Percentiles rank a stretch among this genome's conserved stretches.
phyloP scores from a whole-genome alignment of 2,797 vertebrate species.

The Hydrolagus colliei region DNA sequence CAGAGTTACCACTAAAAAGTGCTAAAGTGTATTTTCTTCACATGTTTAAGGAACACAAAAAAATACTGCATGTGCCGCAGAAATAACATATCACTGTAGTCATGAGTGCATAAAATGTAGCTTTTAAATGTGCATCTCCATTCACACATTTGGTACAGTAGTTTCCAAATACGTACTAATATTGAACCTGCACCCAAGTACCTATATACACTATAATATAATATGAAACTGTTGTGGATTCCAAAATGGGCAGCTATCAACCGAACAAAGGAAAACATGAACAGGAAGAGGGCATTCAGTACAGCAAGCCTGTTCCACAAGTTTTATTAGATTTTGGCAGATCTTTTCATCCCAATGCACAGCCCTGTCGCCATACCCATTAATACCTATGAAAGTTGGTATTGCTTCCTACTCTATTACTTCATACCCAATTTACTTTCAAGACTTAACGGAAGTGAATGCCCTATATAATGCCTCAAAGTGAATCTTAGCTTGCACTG shows the following conservation, averaged over 20 bases:
- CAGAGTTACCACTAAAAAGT: conserved; percentile 4
- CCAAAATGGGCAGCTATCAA: too few relatives aligned
- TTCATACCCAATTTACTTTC: neutral
- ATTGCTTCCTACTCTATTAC: neutral
- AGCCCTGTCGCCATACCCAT: too few relatives aligned
- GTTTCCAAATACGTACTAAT: neutral
- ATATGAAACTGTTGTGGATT: neutral
- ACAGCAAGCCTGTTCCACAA: too few relatives aligned
- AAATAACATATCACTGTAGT: neutral
- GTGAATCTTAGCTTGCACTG: neutral
- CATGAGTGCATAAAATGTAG: conserved; percentile 18
- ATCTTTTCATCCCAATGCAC: too few relatives aligned
- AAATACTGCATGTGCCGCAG: conserved; percentile 12
- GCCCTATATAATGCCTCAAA: neutral
- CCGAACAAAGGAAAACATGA: too few relatives aligned
- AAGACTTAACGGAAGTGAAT: neutral
- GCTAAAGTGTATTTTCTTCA: conserved; percentile 27
- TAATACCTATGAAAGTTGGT: neutral
- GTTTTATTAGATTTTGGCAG: too few relatives aligned
- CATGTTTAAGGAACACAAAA: neutral
- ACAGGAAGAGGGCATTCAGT: too few relatives aligned
- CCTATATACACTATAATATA: neutral
- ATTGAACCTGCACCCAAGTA: neutral
- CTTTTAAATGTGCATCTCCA: conserved; percentile 7
- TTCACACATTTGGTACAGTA: neutral